Percentiles rank a stretch among this genome's conserved stretches.
These are phyloP conservation scores for Pyrgilauda ruficollis DNA, from an alignment of 2,113 vertebrate species.

Conservation along the genomic window DNA sequence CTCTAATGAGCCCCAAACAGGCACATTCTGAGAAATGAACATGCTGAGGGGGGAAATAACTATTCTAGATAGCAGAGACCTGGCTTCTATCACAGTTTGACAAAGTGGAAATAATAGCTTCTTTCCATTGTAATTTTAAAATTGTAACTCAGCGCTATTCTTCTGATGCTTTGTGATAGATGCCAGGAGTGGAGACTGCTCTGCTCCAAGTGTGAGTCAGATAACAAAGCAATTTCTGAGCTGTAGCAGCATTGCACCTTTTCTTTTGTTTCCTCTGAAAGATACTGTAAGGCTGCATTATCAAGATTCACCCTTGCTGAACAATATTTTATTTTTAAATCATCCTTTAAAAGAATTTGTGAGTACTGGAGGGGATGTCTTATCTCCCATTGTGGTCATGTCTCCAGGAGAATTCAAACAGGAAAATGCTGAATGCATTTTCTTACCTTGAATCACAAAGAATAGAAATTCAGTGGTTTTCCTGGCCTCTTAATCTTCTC, in stretches of 20 bases:
- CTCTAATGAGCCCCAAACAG: not conserved
- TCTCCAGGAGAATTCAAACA: not conserved
- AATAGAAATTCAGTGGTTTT: conserved; percentile 22
- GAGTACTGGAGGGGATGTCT: not conserved
- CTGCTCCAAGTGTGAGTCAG: conserved; percentile 11
- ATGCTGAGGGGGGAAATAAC: not conserved
- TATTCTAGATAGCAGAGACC: not conserved
- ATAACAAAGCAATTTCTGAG: conserved; percentile 63
- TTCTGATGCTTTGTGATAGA: conserved; percentile 36
- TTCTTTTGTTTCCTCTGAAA: conserved; percentile 46
- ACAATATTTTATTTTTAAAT: conserved; percentile 31
- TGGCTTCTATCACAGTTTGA: not conserved
- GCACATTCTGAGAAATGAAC: not conserved
- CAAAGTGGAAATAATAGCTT: conserved; percentile 17
- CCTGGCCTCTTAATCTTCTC: conserved; percentile 45
- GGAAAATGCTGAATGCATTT: not conserved
- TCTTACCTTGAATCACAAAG: not conserved
- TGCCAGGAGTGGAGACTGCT: conserved; percentile 13
- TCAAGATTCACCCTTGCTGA: not conserved
- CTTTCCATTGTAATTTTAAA: conserved; percentile 43
- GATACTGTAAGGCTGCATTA: conserved; percentile 20
- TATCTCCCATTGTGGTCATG: not conserved
- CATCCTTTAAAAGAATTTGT: conserved; percentile 12
- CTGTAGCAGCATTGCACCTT: conserved; percentile 7
- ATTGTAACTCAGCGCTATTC: not conserved